Evolutionary conservation across 2,797 vertebrate genomes (phyloP), one percentile per base, ranked within the genome.

Genomic region (Gambusia yucatana): DNA sequence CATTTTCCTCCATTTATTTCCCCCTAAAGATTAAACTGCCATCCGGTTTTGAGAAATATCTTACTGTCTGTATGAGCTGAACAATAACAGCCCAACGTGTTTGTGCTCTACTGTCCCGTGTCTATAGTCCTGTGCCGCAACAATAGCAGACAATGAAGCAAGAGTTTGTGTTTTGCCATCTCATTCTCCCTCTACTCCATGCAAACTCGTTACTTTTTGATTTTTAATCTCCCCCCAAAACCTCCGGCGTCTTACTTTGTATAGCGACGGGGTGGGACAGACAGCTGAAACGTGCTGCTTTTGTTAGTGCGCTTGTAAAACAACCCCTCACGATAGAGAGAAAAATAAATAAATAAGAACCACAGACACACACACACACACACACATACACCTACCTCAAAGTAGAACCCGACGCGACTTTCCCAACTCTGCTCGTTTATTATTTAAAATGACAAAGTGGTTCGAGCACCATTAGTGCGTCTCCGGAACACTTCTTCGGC

Each of bases 71-170:
- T 46, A 84, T 72, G 43, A 59, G 77, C 78, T 75, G 83, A 73
- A 74, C 43, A 79, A 78, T 80, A 86, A 82, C 87, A 81, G 81
- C 80, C 46, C 84, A 84, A 50, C 84, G 86, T 88, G 88, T 85
- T 79, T 77, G 77, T 63, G 76, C 86, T 4, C 1, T 61, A 79
- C 91, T 91, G 93, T 93, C 93, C 93, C 92, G 90, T 87, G 78
- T 84, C 78, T 78, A 73, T 84, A 87, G 85, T 86, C 90, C 76
- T 33, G 89, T 82, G 87, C 90, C 67, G 83, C 87, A 92, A 93
- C 93, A 94, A 93, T 91, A 93, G 91, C 81, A 91, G 88, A 94
- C 93, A 94, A 95, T 91, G 90, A 92, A 87, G 61, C 82, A 86
- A 88, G 87, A 94, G 89, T 94, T 94, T 78, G 73, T 76, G 3